Base-by-base conservation (phyloP, 2,888 invertebrate species). In the Lomographa bimaculata region DNA sequence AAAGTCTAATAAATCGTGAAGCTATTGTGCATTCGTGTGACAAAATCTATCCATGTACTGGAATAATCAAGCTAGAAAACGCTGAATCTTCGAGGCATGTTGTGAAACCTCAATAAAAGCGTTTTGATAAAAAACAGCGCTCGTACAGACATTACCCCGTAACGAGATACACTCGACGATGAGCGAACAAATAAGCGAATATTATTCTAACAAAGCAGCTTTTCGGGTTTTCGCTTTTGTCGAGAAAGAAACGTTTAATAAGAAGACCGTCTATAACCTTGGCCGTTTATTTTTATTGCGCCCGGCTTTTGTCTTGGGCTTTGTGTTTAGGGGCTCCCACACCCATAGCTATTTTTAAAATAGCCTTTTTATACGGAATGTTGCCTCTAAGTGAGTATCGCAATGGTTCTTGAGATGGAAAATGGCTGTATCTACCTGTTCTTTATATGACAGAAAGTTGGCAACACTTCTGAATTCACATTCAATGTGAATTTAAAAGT, bases 211-310 rank as follows among this genome's bases (percentile, higher is more conserved):
- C 3, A 14, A 14, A 14, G 14, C 14, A 4, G 14, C 4, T 14
- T 14, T 14, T 14, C 57, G 63, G 57, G 56, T 69, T 71, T 70
- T 68, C 14, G 64, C 62, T 54, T 57, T 58, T 55, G 62, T 57
- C 49, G 60, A 56, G 50, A 56, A 68, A 71, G 65, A 73, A 72
- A 79, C 71, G 70, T 72, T 77, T 79, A 75, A 79, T 78, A 81
- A 75, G 75, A 72, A 71, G 71, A 65, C 70, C 63, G 71, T 59
- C 69, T 66, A 71, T 71, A 76, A 77, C 20, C 19, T 71, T 47
- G 40, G 47, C 65, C 49, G 57, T 79, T 76, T 61, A 64, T 68
- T 80, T 80, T 79, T 74, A 79, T 79, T 75, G 70, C 46, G 57
- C 7, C 28, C 19, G 17, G 29, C 63, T 58, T 58, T 43, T 43